Conservation (phyloP, 2,797 vertebrate species). For the Sylvia borin region DNA sequence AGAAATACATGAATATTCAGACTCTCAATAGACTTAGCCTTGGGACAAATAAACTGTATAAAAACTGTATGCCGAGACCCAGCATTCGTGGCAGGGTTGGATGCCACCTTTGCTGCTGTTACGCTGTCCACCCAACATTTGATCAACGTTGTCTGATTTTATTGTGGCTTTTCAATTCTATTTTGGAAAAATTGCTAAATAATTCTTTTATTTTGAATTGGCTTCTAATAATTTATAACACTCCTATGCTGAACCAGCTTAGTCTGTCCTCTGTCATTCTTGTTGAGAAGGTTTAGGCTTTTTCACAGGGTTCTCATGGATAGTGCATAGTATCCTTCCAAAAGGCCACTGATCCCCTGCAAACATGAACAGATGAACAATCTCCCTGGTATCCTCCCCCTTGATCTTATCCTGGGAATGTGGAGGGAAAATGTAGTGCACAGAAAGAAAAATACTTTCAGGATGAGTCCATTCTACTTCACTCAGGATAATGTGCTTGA, state of each 20-base stretch:
- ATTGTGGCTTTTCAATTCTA: too few relatives aligned
- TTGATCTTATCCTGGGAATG: not conserved
- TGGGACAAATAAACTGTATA: too few relatives aligned
- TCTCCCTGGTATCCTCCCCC: accelerated
- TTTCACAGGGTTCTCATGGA: not conserved
- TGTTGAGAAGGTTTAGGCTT: not conserved
- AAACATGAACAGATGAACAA: not conserved
- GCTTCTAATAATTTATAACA: too few relatives aligned
- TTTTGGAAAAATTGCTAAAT: too few relatives aligned
- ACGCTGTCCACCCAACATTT: too few relatives aligned
- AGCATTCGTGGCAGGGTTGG: too few relatives aligned
- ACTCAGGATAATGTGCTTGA: not conserved
- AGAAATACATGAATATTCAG: too few relatives aligned
- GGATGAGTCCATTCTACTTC: not conserved
- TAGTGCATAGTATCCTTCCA: not conserved
- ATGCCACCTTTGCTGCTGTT: too few relatives aligned
- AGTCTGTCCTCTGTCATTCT: not conserved
- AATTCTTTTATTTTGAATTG: too few relatives aligned
- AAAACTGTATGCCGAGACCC: too few relatives aligned
- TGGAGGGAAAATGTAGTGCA: not conserved
- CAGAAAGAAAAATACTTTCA: not conserved
- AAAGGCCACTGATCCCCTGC: accelerated
- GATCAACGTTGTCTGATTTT: too few relatives aligned
- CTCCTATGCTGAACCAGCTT: not conserved
- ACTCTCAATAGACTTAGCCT: too few relatives aligned